These are phyloP conservation scores for Drosophila colorata DNA, from an alignment of 2,888 invertebrate species.

Conservation along the genomic window DNA sequence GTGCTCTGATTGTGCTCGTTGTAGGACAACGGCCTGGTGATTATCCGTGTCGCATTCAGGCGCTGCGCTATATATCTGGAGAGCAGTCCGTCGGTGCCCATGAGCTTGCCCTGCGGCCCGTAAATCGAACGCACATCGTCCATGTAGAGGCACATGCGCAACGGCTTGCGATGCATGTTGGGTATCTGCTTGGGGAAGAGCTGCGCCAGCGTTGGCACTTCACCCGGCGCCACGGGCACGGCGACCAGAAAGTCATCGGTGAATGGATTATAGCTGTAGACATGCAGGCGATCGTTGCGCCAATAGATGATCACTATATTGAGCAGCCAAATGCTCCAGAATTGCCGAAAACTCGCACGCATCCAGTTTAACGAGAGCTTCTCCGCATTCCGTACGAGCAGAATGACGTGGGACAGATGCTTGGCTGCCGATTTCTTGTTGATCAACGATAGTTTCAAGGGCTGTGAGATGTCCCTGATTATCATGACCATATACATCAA, in stretches of 20 bases:
- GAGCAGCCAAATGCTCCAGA: slow-evolving; percentile 87
- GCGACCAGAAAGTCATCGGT: slow-evolving; percentile 84
- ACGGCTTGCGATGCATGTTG: slow-evolving; percentile 80
- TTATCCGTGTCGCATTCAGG: slow-evolving; percentile 86
- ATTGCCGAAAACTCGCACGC: slow-evolving; percentile 85
- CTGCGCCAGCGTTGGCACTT: slow-evolving; percentile 48
- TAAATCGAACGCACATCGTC: slow-evolving; percentile 85
- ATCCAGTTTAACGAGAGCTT: slow-evolving; percentile 78
- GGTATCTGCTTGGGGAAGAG: slow-evolving; percentile 79
- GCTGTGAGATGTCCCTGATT: slow-evolving; percentile 75
- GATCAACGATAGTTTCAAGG: slow-evolving; percentile 73
- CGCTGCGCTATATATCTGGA: slow-evolving; percentile 84
- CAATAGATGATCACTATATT: slow-evolving; percentile 84
- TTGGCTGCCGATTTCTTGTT: slow-evolving; percentile 82
- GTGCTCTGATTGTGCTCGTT: slow-evolving; percentile 54
- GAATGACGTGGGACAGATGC: slow-evolving; percentile 79
- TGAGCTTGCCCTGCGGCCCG: slow-evolving; percentile 29
- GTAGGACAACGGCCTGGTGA: slow-evolving; percentile 63
- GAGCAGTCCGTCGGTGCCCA: slow-evolving; percentile 85
- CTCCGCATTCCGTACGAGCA: slow-evolving; percentile 72
- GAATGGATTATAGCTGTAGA: slow-evolving; percentile 87
- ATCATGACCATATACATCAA: slow-evolving; percentile 82
- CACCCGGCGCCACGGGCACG: slow-evolving; percentile 34
- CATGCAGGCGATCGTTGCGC: slow-evolving; percentile 81
- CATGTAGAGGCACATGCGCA: slow-evolving; percentile 81